Conservation (phyloP, 2,113 vertebrate genomes). For the Sinocyclocheilus grahami region DNA sequence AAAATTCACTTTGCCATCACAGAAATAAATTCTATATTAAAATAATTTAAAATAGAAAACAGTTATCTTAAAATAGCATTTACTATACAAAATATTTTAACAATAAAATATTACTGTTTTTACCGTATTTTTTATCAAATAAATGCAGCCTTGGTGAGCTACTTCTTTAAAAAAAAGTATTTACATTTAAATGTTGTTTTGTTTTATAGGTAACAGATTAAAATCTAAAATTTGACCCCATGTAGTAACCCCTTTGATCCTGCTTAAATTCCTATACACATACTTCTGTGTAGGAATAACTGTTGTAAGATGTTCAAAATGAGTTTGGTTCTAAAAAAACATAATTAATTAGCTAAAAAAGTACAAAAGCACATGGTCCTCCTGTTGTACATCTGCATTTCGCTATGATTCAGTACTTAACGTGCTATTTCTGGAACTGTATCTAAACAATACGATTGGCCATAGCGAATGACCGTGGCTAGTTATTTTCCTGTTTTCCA, state of each 20-base stretch:
- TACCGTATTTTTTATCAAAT: not conserved
- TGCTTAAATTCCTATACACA: not conserved
- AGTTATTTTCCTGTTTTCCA: constrained; percentile 32
- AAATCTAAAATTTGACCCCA: not conserved
- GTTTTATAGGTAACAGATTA: not conserved
- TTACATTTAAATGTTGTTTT: not conserved
- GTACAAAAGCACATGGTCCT: not conserved
- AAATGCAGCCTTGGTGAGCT: not conserved
- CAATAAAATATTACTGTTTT: not conserved
- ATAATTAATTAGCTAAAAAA: not conserved
- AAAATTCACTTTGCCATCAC: not conserved
- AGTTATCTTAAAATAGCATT: too few relatives aligned
- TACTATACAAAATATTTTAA: not conserved
- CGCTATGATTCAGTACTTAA: not conserved
- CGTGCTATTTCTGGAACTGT: constrained; percentile 1
- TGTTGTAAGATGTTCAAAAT: constrained; percentile 4
- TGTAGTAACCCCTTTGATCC: not conserved
- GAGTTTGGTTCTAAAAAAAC: not conserved
- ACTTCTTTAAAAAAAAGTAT: too few relatives aligned
- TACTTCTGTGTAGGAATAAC: not conserved
- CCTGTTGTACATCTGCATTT: not conserved
- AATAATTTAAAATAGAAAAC: not conserved
- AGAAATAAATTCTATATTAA: not conserved
- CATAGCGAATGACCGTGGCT: constrained; percentile 15
- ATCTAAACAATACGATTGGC: constrained; percentile 15